Evolutionary conservation across 37 sponge, comb jelly and placozoan species (phyloP), one percentile per base, ranked within the genome.

Genomic region (Cliona cf. orientalis): DNA sequence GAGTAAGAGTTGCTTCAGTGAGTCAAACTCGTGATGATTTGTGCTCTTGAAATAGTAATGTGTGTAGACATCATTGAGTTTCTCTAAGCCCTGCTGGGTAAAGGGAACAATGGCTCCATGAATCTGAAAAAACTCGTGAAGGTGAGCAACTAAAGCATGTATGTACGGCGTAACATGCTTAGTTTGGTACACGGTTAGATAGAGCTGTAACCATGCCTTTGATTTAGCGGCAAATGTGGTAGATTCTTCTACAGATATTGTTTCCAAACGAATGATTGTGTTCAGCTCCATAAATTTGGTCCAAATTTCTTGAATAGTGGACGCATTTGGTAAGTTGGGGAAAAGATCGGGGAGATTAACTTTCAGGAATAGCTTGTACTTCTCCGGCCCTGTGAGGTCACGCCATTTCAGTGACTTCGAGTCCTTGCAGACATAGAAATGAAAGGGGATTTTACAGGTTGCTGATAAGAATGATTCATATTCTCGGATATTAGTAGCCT

Each of bases 361-460:
- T 55, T 58, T 58, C 7, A 29, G 11, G 34, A 56, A 75, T 36
- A 75, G 36, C 34, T 40, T 75, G 59, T 36, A 9, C 36, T 75
- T 75, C 37, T 75, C 76, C 4, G 76, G 58, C 29, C 76, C 76
- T 58, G 61, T 75, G 11, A 75, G 34, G 61, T 75, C 76, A 33
- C 76, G 35, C 57, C 59, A 75, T 58, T 33, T 57, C 32, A 75
- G 37, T 58, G 12, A 12, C 3, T 75, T 55, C 17, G 61, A 56
- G 23, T 75, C 60, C 58, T 75, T 12, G 37, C 58, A 39, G 22
- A 75, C 41, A 57, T 58, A 58, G 36, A 36, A 58, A 12, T 58
- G 31, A 75, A 75, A 75, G 32, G 6, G 6, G 39, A 75, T 75
- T 14, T 55, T 49, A 34, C 76, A 75, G 23, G 21, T n/a, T n/a